Percentiles rank a stretch among this genome's conserved stretches.
These are phyloP conservation scores for Spheniscus humboldti DNA, from an alignment of 2,797 vertebrate species.

Conservation along the genomic window DNA sequence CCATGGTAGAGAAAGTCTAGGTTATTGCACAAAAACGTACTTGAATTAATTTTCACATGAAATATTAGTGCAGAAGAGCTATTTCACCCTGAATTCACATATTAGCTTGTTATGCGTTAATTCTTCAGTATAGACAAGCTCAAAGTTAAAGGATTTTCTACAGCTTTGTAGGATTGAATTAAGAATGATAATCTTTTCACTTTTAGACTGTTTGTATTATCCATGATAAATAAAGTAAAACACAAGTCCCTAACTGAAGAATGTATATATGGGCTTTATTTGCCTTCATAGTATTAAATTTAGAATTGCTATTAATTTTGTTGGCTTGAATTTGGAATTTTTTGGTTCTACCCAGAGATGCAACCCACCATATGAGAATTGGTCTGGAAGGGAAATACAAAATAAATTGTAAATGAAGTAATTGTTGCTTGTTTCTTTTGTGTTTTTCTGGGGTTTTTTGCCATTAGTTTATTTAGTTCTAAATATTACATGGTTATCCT, in stretches of 20 bases:
- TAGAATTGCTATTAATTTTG: not conserved
- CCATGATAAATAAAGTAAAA: not conserved
- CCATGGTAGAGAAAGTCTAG: not conserved
- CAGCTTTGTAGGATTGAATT: not conserved
- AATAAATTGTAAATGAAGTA: not conserved
- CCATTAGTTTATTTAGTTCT: not conserved
- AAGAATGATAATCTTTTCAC: not conserved
- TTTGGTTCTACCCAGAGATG: not conserved
- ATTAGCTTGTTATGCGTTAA: not conserved
- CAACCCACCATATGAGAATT: not conserved
- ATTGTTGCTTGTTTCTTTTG: not conserved
- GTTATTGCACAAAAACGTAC: not conserved
- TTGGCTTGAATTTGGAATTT: not conserved
- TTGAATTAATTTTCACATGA: constrained; percentile 35
- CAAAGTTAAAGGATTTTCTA: not conserved
- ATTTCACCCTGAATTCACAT: constrained; percentile 4
- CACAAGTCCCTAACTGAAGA: not conserved
- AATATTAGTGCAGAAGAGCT: not conserved
- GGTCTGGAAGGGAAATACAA: not conserved
- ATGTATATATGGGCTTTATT: not conserved
- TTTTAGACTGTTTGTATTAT: not conserved
- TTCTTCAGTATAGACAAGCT: not conserved
- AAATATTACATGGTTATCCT: not conserved
- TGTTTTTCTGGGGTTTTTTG: not conserved
- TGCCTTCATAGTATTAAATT: not conserved